Evolutionary conservation across 2,888 invertebrate genomes (phyloP), one percentile per base, ranked within the genome.

Genomic region (Metacarcinus magister): DNA sequence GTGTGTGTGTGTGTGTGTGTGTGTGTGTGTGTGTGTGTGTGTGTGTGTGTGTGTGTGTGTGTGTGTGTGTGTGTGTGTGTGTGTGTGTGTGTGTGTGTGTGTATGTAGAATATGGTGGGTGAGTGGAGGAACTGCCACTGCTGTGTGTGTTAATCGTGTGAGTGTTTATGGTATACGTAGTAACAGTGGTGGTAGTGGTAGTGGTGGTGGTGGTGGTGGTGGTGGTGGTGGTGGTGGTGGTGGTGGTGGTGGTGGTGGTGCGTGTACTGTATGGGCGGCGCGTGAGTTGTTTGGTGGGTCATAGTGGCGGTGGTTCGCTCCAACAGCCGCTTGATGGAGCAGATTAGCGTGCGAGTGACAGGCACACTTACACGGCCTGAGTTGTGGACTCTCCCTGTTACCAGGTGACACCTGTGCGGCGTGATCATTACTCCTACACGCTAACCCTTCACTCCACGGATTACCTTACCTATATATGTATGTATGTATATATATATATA

Each of bases 1-100:
- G 93, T 93, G 93, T 93, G 93, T 67, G 93, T 67, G 67, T 93
- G 67, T 93, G 93, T 93, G 93, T 93, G 93, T 93, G 93, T 93
- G 67, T 93, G 93, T 93, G 75, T 67, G 75, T 67, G 75, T 67
- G 43, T 67, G 75, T 67, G 60, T 54, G 60, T 54, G 60, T 54
- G 60, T 92, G 60, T 92, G 28, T 92, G 48, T 54, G 54, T 54
- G 16, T 48, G 48, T 48, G 10, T 60, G 67, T 67, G 93, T 92
- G 92, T 92, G 92, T 92, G 92, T 92, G 92, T 92, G 92, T 92
- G 92, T 92, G 92, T 92, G 93, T 60, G 2, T 54, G n/a, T 67
- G 67, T 67, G 67, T 67, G n/a, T 23, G n/a, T 67, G 67, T n/a
- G 67, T 23, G n/a, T 67, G 67, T 67, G 23, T n/a, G n/a, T 67